phyloP scores from a whole-genome alignment of 2,888 invertebrate genomes.

The Chesias legatella region DNA sequence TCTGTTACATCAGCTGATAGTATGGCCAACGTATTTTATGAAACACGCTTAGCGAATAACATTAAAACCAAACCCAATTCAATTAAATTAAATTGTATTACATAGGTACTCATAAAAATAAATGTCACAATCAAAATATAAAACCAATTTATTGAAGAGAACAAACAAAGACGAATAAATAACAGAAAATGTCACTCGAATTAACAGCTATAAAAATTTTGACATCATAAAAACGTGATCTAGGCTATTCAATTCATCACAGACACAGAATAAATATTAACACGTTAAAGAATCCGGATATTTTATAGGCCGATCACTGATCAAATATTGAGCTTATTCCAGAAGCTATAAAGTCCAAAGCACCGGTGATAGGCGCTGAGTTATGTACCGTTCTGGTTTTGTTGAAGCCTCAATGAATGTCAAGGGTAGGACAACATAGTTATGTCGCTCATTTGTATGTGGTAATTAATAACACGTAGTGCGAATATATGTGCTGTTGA shows the following conservation, averaged over 20 bases:
- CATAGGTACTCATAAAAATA: too few relatives aligned
- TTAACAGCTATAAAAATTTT: neutral
- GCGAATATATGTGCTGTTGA: neutral
- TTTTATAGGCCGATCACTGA: conserved; percentile 8
- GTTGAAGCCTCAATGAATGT: conserved; percentile 48
- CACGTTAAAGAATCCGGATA: conserved; percentile 42
- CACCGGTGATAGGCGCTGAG: conserved; percentile 5
- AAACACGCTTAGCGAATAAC: too few relatives aligned
- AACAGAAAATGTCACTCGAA: too few relatives aligned
- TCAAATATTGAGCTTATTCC: conserved; percentile 13
- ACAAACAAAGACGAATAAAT: too few relatives aligned
- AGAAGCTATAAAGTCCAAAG: conserved; percentile 11
- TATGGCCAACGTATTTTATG: too few relatives aligned
- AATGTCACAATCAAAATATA: too few relatives aligned
- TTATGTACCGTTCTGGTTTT: conserved; percentile 28
- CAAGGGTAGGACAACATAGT: conserved; percentile 43
- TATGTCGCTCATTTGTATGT: conserved; percentile 8
- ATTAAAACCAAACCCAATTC: too few relatives aligned
- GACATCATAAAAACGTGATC: conserved; percentile 26
- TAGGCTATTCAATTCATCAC: conserved; percentile 31
- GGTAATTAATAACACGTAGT: neutral
- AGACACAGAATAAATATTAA: conserved; percentile 23
- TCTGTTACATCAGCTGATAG: too few relatives aligned
- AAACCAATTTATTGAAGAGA: too few relatives aligned
- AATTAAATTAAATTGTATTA: too few relatives aligned